phyloP scores from a whole-genome alignment of 2,113 vertebrate genomes.

The Ifrita kowaldi region DNA sequence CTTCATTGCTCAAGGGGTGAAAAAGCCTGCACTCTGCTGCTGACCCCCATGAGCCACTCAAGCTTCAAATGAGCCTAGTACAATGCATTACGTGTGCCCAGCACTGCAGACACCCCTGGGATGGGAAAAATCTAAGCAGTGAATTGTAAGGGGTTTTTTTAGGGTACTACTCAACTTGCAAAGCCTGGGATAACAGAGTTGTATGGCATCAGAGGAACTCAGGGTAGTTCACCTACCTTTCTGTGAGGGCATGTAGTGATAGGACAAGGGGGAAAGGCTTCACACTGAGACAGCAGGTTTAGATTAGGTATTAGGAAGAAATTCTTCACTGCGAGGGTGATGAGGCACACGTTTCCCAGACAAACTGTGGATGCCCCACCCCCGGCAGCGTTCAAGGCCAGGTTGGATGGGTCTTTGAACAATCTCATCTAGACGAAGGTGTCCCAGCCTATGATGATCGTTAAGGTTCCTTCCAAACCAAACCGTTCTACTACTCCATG shows the following conservation, averaged over 20 bases:
- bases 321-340: neutral
- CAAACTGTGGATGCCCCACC: neutral
- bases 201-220: fast-evolving
- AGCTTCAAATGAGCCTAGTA: constrained; percentile 7
- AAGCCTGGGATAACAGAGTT: neutral
- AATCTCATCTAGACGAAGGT: neutral
- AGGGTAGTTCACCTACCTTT: fast-evolving
- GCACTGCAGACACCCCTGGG: neutral
- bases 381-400: neutral
- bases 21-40: neutral
- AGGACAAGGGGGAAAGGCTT: neutral
- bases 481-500: neutral
- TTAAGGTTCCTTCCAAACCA: neutral
- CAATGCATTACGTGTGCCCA: neutral
- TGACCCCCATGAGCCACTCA: neutral
- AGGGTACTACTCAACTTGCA: neutral
- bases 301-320: neutral
- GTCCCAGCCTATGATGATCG: fast-evolving
- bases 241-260: neutral
- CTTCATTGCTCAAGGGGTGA: constrained; percentile 47
- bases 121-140: fast-evolving
- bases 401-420: neutral
- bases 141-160: neutral
- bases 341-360: neutral
- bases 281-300: neutral